Evolutionary conservation across 2,797 vertebrate species (phyloP), one percentile per base, ranked within the genome.

Genomic region (Buceros bicornis): DNA sequence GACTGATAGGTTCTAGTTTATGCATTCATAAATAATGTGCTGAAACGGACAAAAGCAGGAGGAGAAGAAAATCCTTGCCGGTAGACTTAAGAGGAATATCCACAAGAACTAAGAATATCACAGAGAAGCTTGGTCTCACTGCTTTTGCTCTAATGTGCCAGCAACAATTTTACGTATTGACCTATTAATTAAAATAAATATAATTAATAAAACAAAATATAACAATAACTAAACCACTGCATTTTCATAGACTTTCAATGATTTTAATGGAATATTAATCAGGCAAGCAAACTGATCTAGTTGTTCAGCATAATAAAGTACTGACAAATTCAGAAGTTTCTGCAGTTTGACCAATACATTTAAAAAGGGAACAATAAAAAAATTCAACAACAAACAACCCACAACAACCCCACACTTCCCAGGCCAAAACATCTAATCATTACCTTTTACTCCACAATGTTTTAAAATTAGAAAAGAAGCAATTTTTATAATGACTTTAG

Each of bases 11-110:
- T 91, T 95, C 42, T 51, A 92, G 74, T 80, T 95, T 89, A 90
- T 70, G 67, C 90, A 93, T 90, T 92, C 92, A 94, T 95, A 97
- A 96, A 95, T 96, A 96, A 93, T 19, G 35, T 81, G 93, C 61
- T 81, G 86, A 95, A 95, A 95, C 0, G 43, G 85, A 80, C 88
- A 95, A 93, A 96, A 83, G 65, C 58, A 56, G 16, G 28, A 88
- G 45, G 37, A 82, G 51, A 79, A 60, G 40, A 77, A 94, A 94
- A 82, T 33, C 60, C 35, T 81, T 72, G 58, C 73, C 0, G 0
- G 42, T 28, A 79, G 93, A 95, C 33, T 91, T 89, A 31, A 25
- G 53, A 90, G 14, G 21, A 90, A 79, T 74, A 96, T 42, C 53
- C 66, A 87, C 17, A 64, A 88, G 82, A 95, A 67, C 9, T 54